Evolutionary conservation across 2,113 vertebrate genomes (phyloP).

Genomic region (Ceyx melanurus): DNA sequence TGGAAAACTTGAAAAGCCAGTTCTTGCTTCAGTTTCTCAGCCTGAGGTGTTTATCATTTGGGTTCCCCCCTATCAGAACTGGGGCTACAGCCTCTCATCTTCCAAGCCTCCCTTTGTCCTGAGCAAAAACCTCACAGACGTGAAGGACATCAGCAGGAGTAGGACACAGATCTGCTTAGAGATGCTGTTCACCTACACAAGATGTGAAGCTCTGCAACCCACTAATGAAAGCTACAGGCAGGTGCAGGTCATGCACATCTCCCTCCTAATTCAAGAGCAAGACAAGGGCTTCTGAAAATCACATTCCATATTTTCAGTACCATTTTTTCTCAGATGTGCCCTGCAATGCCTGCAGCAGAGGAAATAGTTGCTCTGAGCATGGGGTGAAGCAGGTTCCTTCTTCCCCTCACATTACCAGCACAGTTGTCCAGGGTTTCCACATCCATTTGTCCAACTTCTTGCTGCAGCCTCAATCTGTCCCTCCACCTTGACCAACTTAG

Average conservation of each 20-base stretch:
- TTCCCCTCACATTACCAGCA: neutral
- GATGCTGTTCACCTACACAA: neutral
- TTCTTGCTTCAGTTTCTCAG: neutral
- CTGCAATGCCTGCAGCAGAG: neutral
- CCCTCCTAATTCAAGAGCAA: neutral
- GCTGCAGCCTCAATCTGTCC: neutral
- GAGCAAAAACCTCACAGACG: fast-evolving
- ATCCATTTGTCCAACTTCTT: neutral
- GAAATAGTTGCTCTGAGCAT: neutral
- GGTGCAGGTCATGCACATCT: neutral
- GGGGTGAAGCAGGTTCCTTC: neutral
- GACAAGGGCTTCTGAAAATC: neutral
- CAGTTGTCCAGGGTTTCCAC: neutral
- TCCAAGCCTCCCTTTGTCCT: neutral
- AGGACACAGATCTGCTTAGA: neutral
- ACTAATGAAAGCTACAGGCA: neutral
- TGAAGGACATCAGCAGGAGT: neutral
- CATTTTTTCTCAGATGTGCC: neutral
- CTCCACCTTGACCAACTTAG: neutral
- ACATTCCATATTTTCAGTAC: neutral
- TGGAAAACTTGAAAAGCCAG: neutral
- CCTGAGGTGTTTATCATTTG: neutral
- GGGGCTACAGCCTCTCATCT: neutral
- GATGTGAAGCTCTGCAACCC: neutral
- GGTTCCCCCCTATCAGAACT: neutral